Evolutionary conservation across 2,888 invertebrate species (phyloP), one percentile per base, ranked within the genome.

Genomic region (Eudemis profundana): DNA sequence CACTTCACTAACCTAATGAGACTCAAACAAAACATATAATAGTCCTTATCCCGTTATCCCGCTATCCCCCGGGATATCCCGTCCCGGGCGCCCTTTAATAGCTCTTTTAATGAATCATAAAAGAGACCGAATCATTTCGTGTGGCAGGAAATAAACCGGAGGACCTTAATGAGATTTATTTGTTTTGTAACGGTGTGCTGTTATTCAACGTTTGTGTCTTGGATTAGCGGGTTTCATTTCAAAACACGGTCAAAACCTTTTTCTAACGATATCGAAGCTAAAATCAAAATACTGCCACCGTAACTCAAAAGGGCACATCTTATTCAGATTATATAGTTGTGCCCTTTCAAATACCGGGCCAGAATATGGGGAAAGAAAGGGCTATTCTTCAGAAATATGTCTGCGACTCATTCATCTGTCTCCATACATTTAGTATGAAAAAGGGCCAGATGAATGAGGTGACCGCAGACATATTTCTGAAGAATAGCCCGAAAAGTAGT

Each of bases 31-130:
- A 33, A 21, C 54, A 12, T 27, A 42, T 44, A 56, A 56, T 42
- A 56, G 50, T 29, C 50, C 29, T 1, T 33, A 21, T 19, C 21
- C 51, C 47, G 27, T 50, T 21, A 23, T 27, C 23, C 40, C 53
- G 21, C 15, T 36, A 53, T 4, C 7, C 29, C 33, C 56, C 46
- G 46, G 27, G 47, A 27, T 40, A 27, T 38, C 53, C 56, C 19
- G n/a, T 19, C 44, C 57, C 33, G 57, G 44, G 46, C 14, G 15
- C 19, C 36, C 44, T 59, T 64, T 57, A 54, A 64, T 27, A 36
- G 36, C 36, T 21, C 57, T 59, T 56, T 56, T 64, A 64, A 64
- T 64, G 42, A 59, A 51, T 59, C 51, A 57, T 64, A 64, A 64
- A 64, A 38, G 61, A 44, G 36, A 51, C 57, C 33, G 50, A 27